phyloP scores from a whole-genome alignment of 2,113 vertebrate species.

The Tauraco erythrolophus region DNA sequence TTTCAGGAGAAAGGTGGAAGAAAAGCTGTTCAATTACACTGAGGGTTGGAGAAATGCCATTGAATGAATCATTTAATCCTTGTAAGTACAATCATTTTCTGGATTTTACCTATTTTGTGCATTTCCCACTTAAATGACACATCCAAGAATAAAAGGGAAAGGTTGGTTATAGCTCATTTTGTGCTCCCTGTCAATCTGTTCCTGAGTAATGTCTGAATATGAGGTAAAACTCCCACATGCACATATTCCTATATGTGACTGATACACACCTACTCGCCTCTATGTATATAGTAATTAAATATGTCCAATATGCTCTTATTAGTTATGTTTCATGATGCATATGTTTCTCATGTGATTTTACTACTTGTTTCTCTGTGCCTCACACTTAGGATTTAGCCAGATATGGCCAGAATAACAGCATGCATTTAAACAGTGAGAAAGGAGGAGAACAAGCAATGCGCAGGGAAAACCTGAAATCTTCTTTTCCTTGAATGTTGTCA shows the following conservation, averaged over 20 bases:
- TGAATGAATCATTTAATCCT: constrained; percentile 45
- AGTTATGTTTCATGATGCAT: neutral
- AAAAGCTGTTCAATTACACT: constrained; percentile 50
- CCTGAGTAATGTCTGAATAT: neutral
- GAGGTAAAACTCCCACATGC: fast-evolving
- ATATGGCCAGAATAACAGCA: fast-evolving
- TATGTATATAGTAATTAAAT: neutral
- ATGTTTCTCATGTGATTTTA: fast-evolving
- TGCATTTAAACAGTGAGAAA: neutral
- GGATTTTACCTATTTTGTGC: neutral
- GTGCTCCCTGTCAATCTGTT: neutral
- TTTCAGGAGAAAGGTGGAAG: neutral
- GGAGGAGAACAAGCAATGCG: neutral
- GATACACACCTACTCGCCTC: too few species aligned
- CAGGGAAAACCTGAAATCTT: neutral
- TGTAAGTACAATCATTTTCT: constrained; percentile 32
- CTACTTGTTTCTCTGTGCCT: neutral
- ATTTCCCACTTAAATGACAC: neutral
- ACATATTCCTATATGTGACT: neutral
- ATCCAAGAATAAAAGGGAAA: constrained; percentile 3
- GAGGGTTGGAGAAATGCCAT: constrained; percentile 34
- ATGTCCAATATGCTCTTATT: too few species aligned
- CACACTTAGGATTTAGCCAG: neutral
- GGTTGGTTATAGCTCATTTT: neutral
- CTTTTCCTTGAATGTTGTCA: neutral